These are phyloP conservation scores for Atrina japonica DNA, from an alignment of 2,888 invertebrate species.

Conservation along the genomic window DNA sequence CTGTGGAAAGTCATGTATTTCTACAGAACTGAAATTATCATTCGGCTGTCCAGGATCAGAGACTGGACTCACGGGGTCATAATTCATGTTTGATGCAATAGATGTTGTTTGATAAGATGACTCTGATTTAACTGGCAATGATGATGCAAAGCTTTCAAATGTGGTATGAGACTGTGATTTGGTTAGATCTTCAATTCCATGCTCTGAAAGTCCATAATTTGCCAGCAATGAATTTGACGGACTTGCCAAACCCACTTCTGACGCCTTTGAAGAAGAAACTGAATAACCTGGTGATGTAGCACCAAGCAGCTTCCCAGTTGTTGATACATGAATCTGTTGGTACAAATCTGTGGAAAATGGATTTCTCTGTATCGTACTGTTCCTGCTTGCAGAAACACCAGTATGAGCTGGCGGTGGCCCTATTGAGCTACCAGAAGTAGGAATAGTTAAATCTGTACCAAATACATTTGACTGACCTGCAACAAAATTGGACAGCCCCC, in stretches of 20 bases:
- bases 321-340: neutral
- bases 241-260: constrained; percentile 5
- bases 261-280: constrained; percentile 6
- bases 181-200: constrained; percentile 3
- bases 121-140: neutral
- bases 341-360: constrained; percentile 54
- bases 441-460: constrained; percentile 36
- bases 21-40: constrained; percentile 43
- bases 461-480: constrained; percentile 29
- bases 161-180: constrained; percentile 7
- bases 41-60: constrained; percentile 51
- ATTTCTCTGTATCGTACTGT: constrained; percentile 61
- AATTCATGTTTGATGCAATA: constrained; percentile 51
- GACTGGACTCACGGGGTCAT: constrained; percentile 73
- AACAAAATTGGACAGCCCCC: constrained; percentile 65
- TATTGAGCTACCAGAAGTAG: constrained; percentile 47
- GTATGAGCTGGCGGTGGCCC: constrained; percentile 77
- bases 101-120: neutral
- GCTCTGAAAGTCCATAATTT: constrained; percentile 3
- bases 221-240: constrained; percentile 13
- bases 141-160: neutral
- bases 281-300: neutral
- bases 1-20: constrained; percentile 50
- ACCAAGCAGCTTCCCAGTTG: too few species aligned
- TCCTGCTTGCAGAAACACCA: constrained; percentile 53